phyloP scores from a whole-genome alignment of 2,113 vertebrate species.

The Daboia siamensis region DNA sequence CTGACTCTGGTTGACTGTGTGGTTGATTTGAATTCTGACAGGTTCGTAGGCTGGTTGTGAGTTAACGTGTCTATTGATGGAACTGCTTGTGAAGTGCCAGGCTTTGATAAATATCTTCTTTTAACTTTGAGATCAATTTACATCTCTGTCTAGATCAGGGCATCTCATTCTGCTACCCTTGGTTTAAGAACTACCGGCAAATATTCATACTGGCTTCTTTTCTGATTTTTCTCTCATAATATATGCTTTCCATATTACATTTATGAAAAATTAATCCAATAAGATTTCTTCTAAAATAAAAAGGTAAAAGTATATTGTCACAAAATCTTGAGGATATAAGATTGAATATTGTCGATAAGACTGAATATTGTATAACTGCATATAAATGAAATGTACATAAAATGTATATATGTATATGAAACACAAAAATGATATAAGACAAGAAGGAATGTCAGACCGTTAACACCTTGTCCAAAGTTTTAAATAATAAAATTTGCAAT shows the following conservation, averaged over 20 bases:
- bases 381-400: too few species aligned
- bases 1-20: not conserved
- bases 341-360: too few species aligned
- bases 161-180: not conserved
- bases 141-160: not conserved
- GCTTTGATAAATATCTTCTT: not conserved
- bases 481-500: too few species aligned
- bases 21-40: not conserved
- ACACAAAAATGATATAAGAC: too few species aligned
- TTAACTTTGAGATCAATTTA: not conserved
- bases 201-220: not conserved
- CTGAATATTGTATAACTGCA: too few species aligned
- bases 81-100: not conserved
- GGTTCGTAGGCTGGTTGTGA: not conserved
- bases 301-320: not conserved
- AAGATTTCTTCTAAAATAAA: not conserved
- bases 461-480: too few species aligned
- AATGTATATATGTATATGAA: too few species aligned
- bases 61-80: not conserved
- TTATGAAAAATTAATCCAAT: not conserved
- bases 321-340: not conserved
- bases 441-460: too few species aligned
- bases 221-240: not conserved
- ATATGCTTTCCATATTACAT: not conserved
- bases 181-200: not conserved